Evolutionary conservation across 2,797 vertebrate genomes (phyloP), one percentile per base, ranked within the genome.

Genomic region (Anas bahamensis): DNA sequence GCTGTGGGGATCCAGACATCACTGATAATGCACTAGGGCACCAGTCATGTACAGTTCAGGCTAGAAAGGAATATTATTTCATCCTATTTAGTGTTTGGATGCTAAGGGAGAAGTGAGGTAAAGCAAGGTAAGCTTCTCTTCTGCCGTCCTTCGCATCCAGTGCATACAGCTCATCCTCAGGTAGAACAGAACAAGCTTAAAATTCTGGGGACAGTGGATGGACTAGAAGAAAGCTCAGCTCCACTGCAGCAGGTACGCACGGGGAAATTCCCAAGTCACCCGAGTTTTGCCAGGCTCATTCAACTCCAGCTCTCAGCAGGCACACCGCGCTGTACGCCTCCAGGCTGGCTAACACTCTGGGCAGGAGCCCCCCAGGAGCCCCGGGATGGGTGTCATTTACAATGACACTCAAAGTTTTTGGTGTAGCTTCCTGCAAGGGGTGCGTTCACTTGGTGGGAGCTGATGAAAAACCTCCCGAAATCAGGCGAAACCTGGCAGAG

Each of bases 21-120:
- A 6, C 70, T 3, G 17, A 0, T 7, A 23, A 6, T 1, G 8
- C 19, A 0, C 13, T 6, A 33, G 33, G 29, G 56, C 42, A 48
- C 19, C 22, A 15, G 17, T 29, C 31, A 28, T 0, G 9, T 5
- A 2, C 39, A 39, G 44, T 17, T 17, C 2, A 21, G 18, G 17
- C 35, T 13, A 6, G 69, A 22, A 13, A 56, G 44, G 61, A 65
- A 1, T 6, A 10, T 28, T 12, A 5, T 11, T 19, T 70, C 37
- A 9, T 24, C 21, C 2, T 2, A 17, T 50, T 66, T 15, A 24
- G 37, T 17, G 21, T 11, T 69, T 8, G 8, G 19, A 11, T 1
- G 29, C 52, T 26, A 17, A 41, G 50, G 60, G 17, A 84, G 61
- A 80, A 39, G 55, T 1, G 7, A 81, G 76, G 66, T 84, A 44